These are phyloP conservation scores for Rhipidura dahli DNA, from an alignment of 2,113 vertebrate species.

Conservation along the genomic window DNA sequence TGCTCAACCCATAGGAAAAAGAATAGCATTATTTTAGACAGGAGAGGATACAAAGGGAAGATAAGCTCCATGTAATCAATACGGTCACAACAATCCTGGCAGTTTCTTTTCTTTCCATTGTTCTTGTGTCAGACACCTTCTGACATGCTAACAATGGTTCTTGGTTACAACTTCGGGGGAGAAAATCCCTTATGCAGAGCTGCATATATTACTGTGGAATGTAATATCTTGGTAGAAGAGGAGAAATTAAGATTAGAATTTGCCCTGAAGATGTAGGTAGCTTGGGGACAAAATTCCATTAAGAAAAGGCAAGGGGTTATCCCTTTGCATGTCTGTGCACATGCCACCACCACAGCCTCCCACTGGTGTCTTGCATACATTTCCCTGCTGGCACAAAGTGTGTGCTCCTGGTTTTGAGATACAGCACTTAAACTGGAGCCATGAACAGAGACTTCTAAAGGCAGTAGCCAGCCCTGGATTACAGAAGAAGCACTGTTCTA, in stretches of 20 bases:
- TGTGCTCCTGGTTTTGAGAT: neutral
- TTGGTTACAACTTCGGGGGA: neutral
- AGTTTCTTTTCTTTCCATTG: neutral
- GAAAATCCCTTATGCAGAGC: neutral
- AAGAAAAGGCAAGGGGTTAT: too few relatives aligned
- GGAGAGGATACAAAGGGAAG: neutral
- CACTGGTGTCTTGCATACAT: accelerated
- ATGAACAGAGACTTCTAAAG: neutral
- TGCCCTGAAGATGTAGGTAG: neutral
- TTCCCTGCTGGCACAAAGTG: neutral
- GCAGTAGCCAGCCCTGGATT: neutral
- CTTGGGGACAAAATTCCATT: neutral
- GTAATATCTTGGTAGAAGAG: neutral
- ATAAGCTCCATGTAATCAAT: neutral
- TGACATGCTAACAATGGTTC: neutral
- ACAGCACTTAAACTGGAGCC: neutral
- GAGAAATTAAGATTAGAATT: neutral
- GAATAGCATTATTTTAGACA: neutral
- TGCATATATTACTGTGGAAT: neutral
- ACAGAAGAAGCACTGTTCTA: neutral
- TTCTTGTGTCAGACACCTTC: neutral
- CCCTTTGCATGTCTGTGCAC: neutral
- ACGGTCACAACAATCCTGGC: neutral
- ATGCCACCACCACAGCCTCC: neutral
- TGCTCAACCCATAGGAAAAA: neutral